Base-by-base conservation (phyloP, 2,113 vertebrate species). In the Xyrauchen texanus region DNA sequence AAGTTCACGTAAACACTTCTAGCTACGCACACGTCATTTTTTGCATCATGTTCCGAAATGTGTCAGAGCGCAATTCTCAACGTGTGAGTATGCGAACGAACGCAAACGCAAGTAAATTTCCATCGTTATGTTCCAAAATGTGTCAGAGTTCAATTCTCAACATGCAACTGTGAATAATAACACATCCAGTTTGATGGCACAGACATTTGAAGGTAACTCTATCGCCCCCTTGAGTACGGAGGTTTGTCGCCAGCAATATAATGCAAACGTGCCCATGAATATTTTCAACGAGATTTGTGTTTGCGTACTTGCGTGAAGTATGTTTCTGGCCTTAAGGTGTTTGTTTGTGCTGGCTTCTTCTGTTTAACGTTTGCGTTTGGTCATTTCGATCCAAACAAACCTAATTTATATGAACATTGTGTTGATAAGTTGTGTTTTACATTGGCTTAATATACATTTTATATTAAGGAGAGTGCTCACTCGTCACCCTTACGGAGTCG, bases 331-430 rank as follows among this genome's bases (percentile, higher is more conserved):
- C n/a, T 4, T 12, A 6, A 7, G 42, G 13, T 46, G 88, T 91
- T 92, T 93, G 90, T 95, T 95, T 96, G 95, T 98, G 93, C 96
- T 95, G 94, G 95, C 95, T 98, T 95, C 95, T 97, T 98, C 93
- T 94, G 88, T 92, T 92, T 93, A 67, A 45, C 84, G 1, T 92
- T 92, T 93, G 90, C 87, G 93, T 92, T 92, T 91, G 92, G 21
- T 34, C 21, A 34, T 34, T 34, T 34, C 21, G 21, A 90, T 92
- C 88, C 83, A 86, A 89, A 87, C 84, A 87, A 90, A 88, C 80
- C 79, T 96, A 96, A 99, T 98, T 98, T 98, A 99, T 95, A 90
- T 95, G 90, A 95, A 92, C 89, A 90, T 90, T 88, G 87, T 83
- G 80, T 92, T 90, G 74, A 90, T 88, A 89, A 84, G 86, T 83